These are phyloP conservation scores for Aurelia aurita DNA, from an alignment of 30 jellyfish, hydroid and myxozoan species.

Conservation along the genomic window DNA sequence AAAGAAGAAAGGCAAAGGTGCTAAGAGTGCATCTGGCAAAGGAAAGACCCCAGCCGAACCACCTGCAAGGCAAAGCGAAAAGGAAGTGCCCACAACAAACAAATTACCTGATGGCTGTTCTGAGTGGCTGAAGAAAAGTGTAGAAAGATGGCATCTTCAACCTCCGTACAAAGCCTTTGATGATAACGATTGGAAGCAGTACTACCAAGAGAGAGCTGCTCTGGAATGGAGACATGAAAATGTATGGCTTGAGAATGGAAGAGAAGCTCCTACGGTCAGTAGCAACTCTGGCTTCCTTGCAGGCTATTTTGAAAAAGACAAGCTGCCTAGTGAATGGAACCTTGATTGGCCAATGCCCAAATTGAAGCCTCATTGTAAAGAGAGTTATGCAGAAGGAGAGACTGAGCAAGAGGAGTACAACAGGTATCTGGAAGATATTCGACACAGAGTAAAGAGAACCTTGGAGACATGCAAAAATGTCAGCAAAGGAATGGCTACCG, in stretches of 20 bases:
- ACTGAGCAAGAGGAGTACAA: constrained; percentile 2
- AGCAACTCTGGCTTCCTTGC: neutral
- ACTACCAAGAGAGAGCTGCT: neutral
- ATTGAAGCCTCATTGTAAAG: neutral
- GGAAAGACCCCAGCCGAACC: too few relatives aligned
- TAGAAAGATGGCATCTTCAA: constrained; percentile 4
- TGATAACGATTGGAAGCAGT: constrained; percentile 10
- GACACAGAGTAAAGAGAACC: neutral
- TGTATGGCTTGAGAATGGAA: constrained; percentile 4
- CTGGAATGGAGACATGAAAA: constrained; percentile 11
- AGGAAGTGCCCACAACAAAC: too few relatives aligned
- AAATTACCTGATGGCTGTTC: neutral
- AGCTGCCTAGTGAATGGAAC: neutral
- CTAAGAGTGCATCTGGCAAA: too few relatives aligned
- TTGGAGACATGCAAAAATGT: neutral
- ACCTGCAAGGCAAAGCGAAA: too few relatives aligned
- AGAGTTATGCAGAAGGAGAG: constrained; percentile 1
- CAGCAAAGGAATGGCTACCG: neutral
- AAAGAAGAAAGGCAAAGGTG: too few relatives aligned
- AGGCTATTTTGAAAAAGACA: neutral
- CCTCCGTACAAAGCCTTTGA: neutral
- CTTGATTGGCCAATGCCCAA: constrained; percentile 9
- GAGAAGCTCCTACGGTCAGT: neutral
- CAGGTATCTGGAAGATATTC: neutral
- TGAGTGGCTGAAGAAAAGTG: neutral